These are phyloP conservation scores for Drosophila tanythrix DNA, from an alignment of 2,888 invertebrate genomes.

Conservation along the genomic window DNA sequence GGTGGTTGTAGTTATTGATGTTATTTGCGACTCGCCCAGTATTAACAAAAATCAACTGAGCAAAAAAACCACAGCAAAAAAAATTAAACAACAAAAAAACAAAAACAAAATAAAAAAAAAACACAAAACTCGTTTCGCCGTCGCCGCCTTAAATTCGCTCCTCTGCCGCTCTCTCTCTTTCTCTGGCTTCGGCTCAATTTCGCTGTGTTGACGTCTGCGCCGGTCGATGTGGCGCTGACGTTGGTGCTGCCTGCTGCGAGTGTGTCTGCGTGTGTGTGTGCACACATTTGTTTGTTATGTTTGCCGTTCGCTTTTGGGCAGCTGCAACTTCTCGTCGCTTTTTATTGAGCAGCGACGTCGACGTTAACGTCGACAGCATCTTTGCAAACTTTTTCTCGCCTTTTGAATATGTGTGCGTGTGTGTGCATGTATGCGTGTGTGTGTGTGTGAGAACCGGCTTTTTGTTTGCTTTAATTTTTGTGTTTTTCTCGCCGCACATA, in stretches of 20 bases:
- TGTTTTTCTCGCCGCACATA: constrained; percentile 54
- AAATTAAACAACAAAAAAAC: constrained; percentile 17
- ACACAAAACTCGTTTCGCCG: constrained; percentile 50
- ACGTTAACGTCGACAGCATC: constrained; percentile 47
- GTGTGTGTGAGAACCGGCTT: constrained; percentile 70
- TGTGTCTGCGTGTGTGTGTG: constrained; percentile 23
- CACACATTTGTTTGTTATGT: constrained; percentile 61
- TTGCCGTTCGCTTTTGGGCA: constrained; percentile 46
- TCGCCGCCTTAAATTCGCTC: constrained; percentile 21
- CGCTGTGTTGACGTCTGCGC: constrained; percentile 73
- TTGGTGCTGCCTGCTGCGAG: constrained; percentile 34
- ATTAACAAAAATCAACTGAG: constrained; percentile 31
- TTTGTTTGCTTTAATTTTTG: constrained; percentile 75
- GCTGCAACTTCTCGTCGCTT: constrained; percentile 49
- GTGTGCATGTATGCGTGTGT: constrained; percentile 4
- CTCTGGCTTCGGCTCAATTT: constrained; percentile 26
- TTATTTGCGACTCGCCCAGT: constrained; percentile 42
- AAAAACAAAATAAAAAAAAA: constrained; percentile 19
- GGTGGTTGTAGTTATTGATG: constrained; percentile 37
- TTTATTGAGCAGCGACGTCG: constrained; percentile 29
- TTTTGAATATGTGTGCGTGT: constrained; percentile 13
- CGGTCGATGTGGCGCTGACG: constrained; percentile 61
- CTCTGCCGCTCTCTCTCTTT: constrained; percentile 30
- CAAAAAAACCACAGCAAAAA: constrained; percentile 28
- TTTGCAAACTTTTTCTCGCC: constrained; percentile 62